Base-by-base conservation (phyloP, 2,113 vertebrate species). In the Takifugu flavidus region DNA sequence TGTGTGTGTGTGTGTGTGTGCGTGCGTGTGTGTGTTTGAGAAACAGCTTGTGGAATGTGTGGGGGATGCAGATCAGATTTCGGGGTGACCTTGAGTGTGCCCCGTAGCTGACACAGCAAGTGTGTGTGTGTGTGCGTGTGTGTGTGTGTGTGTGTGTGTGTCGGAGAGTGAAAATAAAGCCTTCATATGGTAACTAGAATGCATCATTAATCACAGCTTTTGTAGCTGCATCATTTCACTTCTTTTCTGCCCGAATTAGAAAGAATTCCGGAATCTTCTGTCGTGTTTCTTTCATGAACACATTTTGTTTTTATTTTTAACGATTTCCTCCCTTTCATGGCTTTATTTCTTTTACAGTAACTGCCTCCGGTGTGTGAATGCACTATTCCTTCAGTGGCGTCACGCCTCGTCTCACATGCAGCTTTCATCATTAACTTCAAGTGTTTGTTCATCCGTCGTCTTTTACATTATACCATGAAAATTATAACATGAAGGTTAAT, bases 41-140 rank as follows among this genome's bases (percentile, higher is more conserved):
- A 62, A 83, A 63, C 69, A 79, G 82, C 82, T 65, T 79, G 78
- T 85, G 85, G 83, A 82, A 86, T 90, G 85, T 81, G 85, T 69
- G 81, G 80, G 77, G 69, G 78, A 74, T 79, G 80, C 53, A 65
- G 81, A 79, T 90, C 82, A 54, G 68, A 73, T 90, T 88, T 87
- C 85, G 60, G 79, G 84, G 78, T 84, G 87, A 89, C 88, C 87
- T 89, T 86, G 83, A 83, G 72, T 69, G 67, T 56, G 85, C 70
- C 62, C 63, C 45, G 7, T 54, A 39, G 77, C 82, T 85, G 78
- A 86, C 80, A 70, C 70, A 77, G 78, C 80, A 82, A 80, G 60
- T 82, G 66, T 76, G 56, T 61, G 45, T 62, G 65, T 60, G 62
- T 71, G 63, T 65, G 59, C 62, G 43, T 59, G 44, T 67, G 59